phyloP scores from a whole-genome alignment of 2,888 invertebrate species.

The Toxonevra muliebris region DNA sequence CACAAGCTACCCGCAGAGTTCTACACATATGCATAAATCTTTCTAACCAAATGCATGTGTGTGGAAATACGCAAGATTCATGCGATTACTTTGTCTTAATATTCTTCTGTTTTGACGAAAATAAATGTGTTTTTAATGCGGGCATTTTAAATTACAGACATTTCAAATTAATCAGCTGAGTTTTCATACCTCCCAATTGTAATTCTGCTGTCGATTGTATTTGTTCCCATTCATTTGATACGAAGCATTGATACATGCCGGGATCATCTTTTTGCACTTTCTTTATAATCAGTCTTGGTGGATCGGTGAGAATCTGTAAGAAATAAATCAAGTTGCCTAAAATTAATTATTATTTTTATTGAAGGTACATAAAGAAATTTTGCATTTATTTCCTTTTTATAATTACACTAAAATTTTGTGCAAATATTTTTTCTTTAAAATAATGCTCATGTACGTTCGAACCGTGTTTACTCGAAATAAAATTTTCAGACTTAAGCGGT shows the following conservation, averaged over 20 bases:
- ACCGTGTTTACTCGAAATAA: too few species aligned
- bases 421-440: too few species aligned
- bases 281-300: slow-evolving; percentile 70
- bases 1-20: not conserved
- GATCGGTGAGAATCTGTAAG: slow-evolving; percentile 62
- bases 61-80: not conserved
- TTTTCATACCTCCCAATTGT: slow-evolving; percentile 76
- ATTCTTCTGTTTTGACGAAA: not conserved
- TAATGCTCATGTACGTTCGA: too few species aligned
- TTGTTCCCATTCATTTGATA: slow-evolving; percentile 84
- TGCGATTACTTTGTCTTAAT: not conserved
- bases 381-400: too few species aligned
- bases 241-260: slow-evolving; percentile 93
- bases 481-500: too few species aligned
- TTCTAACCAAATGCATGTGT: not conserved
- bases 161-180: slow-evolving; percentile 9
- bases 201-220: slow-evolving; percentile 84
- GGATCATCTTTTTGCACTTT: slow-evolving; percentile 82
- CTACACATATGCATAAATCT: not conserved
- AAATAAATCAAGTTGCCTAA: too few species aligned
- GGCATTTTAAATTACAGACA: slow-evolving; percentile 1
- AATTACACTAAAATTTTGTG: too few species aligned
- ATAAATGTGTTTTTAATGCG: not conserved
- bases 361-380: not conserved
- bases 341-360: not conserved